phyloP scores from a whole-genome alignment of 2,797 vertebrate genomes.

The Enteromius anoplus region DNA sequence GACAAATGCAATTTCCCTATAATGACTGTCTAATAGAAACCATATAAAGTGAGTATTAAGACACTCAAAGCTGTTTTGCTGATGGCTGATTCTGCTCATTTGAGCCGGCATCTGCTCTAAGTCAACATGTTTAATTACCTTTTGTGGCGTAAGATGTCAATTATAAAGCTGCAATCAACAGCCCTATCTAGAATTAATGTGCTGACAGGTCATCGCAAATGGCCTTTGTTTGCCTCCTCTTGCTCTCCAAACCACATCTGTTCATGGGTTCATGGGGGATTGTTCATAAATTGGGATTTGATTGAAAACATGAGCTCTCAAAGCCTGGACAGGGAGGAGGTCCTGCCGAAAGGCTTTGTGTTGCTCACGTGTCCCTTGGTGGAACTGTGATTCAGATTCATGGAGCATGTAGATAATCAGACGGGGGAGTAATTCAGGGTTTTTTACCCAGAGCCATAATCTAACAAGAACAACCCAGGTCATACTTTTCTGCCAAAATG shows the following conservation, averaged over 20 bases:
- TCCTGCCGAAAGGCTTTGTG: conserved; percentile 22
- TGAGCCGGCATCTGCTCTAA: conserved; percentile 42
- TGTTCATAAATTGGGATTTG: conserved; percentile 39
- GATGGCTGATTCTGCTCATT: conserved; percentile 4
- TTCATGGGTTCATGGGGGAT: conserved; percentile 29
- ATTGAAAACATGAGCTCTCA: conserved; percentile 35
- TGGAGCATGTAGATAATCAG: neutral
- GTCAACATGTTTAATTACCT: conserved; percentile 46
- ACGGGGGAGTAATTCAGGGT: neutral
- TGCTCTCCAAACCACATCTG: conserved; percentile 43
- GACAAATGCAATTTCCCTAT: neutral
- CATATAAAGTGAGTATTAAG: conserved; percentile 18
- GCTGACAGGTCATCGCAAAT: conserved; percentile 26
- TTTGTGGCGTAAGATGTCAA: conserved; percentile 45
- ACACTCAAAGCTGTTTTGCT: conserved; percentile 20
- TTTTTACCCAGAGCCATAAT: conserved; percentile 9
- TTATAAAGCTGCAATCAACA: conserved; percentile 50
- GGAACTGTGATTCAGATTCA: conserved; percentile 39
- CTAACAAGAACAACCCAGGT: neutral
- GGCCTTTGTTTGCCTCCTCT: conserved; percentile 44
- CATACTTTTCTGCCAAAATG: neutral
- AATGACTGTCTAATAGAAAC: neutral
- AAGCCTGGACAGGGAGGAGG: neutral
- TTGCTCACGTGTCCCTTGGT: neutral
- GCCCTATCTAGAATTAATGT: conserved; percentile 54